phyloP scores from a whole-genome alignment of 2,888 invertebrate species.

The Habrosyne pyritoides region DNA sequence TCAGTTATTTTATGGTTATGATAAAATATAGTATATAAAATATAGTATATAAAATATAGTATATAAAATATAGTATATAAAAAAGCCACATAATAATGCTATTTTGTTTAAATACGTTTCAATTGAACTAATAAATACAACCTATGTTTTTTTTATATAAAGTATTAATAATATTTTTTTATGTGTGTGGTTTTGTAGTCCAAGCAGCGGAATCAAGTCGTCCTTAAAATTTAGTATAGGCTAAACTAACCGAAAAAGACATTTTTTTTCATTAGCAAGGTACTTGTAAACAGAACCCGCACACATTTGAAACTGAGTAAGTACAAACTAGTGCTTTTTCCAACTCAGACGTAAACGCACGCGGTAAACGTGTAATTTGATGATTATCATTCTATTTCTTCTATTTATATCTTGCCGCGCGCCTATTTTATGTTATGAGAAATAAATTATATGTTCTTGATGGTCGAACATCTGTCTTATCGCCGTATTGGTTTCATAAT shows the following conservation, averaged over 20 bases:
- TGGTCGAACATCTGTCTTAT: slow-evolving; percentile 51
- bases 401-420: slow-evolving; percentile 47
- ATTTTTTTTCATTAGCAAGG: background rate
- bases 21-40: too few species aligned
- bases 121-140: too few species aligned
- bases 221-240: too few species aligned
- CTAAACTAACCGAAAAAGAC: background rate
- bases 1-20: too few species aligned
- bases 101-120: too few species aligned
- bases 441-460: slow-evolving; percentile 57
- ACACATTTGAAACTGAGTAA: slow-evolving; percentile 9
- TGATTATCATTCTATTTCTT: slow-evolving; percentile 60
- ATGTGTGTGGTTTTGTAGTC: background rate
- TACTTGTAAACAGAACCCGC: slow-evolving; percentile 2
- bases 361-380: slow-evolving; percentile 56
- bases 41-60: too few species aligned
- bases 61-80: too few species aligned
- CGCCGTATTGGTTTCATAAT: slow-evolving; percentile 53
- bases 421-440: slow-evolving; percentile 38
- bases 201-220: background rate
- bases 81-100: too few species aligned
- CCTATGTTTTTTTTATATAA: too few species aligned
- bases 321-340: slow-evolving; percentile 24
- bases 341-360: slow-evolving; percentile 43
- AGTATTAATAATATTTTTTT: too few species aligned